Percentiles rank a stretch among this genome's conserved stretches.
Conservation (phyloP, 2,113 vertebrate genomes). For the Vulpes ferrilata region DNA sequence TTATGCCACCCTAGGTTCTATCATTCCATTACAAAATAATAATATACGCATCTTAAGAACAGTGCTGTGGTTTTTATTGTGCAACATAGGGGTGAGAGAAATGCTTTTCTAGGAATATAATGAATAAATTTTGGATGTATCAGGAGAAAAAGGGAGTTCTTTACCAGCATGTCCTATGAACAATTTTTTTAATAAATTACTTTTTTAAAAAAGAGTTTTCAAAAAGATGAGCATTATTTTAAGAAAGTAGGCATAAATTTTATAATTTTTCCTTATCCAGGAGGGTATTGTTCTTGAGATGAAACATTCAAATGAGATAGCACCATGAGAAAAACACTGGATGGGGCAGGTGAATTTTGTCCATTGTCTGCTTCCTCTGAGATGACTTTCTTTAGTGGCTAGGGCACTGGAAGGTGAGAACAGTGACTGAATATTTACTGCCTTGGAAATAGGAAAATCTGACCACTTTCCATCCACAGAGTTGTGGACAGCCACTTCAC, state of each 20-base stretch:
- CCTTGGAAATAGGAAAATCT: conserved; percentile 11
- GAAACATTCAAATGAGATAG: neutral
- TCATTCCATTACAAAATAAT: neutral
- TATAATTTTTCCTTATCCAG: neutral
- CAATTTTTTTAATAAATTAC: neutral
- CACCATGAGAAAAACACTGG: neutral
- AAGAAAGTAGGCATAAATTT: neutral
- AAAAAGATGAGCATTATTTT: neutral
- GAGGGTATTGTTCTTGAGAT: neutral
- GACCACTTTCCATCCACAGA: neutral
- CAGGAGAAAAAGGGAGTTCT: neutral
- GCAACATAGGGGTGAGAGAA: neutral
- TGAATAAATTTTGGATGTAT: neutral
- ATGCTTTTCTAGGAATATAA: neutral
- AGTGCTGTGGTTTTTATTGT: neutral
- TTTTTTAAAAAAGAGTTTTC: conserved; percentile 22
- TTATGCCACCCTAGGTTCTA: conserved; percentile 39
- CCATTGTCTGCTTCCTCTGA: conserved; percentile 63
- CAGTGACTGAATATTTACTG: neutral
- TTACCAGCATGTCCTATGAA: neutral
- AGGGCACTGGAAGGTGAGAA: neutral
- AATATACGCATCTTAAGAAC: neutral
- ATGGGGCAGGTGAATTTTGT: conserved; percentile 40
- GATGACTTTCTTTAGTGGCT: conserved; percentile 49
- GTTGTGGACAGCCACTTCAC: neutral